Conservation (phyloP, 2,888 invertebrate species). For the Camptogramma bilineatum region DNA sequence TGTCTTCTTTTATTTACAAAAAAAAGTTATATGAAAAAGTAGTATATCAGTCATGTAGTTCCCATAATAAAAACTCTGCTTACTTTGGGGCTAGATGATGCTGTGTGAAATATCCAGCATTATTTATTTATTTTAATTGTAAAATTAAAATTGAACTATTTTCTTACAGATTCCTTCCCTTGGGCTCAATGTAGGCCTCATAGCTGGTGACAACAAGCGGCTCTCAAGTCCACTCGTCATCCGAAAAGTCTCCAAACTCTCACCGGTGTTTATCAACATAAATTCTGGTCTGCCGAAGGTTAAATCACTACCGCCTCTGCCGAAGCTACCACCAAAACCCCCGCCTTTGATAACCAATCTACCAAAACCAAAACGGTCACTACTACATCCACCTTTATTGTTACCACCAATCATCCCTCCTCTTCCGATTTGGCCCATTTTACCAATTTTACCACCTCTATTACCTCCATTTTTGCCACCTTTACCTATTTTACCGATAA, state of each 20-base stretch:
- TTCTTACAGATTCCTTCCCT: constrained; percentile 53
- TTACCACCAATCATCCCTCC: constrained; percentile 45
- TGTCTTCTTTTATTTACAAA: no score
- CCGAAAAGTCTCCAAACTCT: constrained; percentile 54
- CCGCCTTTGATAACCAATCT: constrained; percentile 36
- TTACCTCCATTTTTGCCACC: constrained; percentile 43
- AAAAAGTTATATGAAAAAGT: no score
- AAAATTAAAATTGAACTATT: no score
- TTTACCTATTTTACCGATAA: constrained; percentile 42
- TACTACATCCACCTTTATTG: constrained; percentile 44
- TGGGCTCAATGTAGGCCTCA: constrained; percentile 55
- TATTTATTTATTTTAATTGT: constrained; percentile 17
- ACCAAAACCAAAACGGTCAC: constrained; percentile 36
- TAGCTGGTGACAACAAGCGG: constrained; percentile 59
- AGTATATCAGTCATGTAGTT: no score
- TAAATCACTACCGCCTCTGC: constrained; percentile 38
- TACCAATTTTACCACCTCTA: constrained; percentile 46
- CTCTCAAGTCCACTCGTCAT: constrained; percentile 54
- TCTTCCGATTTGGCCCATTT: constrained; percentile 44
- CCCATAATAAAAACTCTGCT: no score
- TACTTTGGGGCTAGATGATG: no score
- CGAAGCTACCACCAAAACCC: constrained; percentile 48
- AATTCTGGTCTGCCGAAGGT: constrained; percentile 47
- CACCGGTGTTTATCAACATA: constrained; percentile 63
- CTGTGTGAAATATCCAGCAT: background rate